phyloP scores from a whole-genome alignment of 2,888 invertebrate species.

The Neoitamus cyanurus region DNA sequence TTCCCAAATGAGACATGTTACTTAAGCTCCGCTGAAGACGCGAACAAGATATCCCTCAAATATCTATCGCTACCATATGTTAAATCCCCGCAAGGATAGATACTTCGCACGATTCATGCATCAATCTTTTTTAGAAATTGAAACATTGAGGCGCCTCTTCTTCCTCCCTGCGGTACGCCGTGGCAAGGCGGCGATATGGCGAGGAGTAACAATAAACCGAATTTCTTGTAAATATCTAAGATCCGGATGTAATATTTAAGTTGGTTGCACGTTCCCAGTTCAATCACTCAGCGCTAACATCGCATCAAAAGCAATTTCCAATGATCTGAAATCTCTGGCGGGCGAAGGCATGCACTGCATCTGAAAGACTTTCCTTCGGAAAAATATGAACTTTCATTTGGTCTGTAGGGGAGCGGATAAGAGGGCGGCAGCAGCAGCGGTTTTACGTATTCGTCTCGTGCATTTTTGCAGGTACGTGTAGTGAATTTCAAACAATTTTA shows the following conservation, averaged over 20 bases:
- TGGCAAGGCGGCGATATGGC: not conserved
- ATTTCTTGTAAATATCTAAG: not conserved
- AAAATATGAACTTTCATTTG: slow-evolving; percentile 44
- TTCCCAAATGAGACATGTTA: not conserved
- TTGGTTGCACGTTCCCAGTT: slow-evolving; percentile 41
- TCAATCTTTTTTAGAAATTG: not conserved
- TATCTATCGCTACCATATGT: not conserved
- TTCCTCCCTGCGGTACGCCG: not conserved
- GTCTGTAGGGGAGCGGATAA: not conserved
- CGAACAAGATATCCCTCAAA: not conserved
- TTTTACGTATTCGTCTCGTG: slow-evolving; percentile 41
- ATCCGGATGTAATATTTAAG: not conserved
- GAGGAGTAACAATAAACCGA: not conserved
- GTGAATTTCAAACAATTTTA: slow-evolving; percentile 30
- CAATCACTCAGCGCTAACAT: slow-evolving; percentile 48
- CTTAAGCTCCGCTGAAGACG: not conserved
- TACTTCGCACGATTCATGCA: not conserved
- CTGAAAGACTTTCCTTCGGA: slow-evolving; percentile 32
- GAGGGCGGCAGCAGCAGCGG: not conserved
- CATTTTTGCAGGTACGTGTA: slow-evolving; percentile 33
- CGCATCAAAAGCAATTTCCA: slow-evolving; percentile 47
- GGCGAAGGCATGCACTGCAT: slow-evolving; percentile 32
- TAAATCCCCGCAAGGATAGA: not conserved
- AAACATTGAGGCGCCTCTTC: not conserved
- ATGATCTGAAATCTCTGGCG: slow-evolving; percentile 47